Percentiles rank a stretch among this genome's conserved stretches.
These are phyloP conservation scores for Standfussiana lucernea DNA, from an alignment of 2,888 invertebrate genomes.

Conservation along the genomic window DNA sequence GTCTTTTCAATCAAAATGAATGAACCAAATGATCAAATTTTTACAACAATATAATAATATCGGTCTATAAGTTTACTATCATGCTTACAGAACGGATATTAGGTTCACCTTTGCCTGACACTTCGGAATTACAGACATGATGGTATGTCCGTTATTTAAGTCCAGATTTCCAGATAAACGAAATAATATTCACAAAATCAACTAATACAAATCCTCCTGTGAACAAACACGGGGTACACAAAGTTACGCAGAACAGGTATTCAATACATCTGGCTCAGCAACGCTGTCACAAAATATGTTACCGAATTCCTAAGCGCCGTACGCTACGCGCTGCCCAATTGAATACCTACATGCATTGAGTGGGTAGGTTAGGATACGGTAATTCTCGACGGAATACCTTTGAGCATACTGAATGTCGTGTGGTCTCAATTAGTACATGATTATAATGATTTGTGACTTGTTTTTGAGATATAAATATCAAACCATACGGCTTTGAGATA, in stretches of 20 bases:
- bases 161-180: too few relatives aligned
- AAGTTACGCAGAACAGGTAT: constrained; percentile 38
- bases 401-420: constrained; percentile 17
- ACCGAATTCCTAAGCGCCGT: constrained; percentile 46
- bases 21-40: not conserved
- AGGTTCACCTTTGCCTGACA: too few relatives aligned
- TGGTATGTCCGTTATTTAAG: too few relatives aligned
- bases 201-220: not conserved
- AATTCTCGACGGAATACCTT: constrained; percentile 33
- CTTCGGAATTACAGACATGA: too few relatives aligned
- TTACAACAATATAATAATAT: not conserved
- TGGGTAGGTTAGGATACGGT: constrained; percentile 27
- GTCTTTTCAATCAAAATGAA: not conserved
- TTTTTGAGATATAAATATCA: not conserved
- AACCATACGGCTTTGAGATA: too few relatives aligned
- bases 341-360: constrained; percentile 48
- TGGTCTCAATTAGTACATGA: constrained; percentile 3
- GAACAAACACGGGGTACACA: not conserved
- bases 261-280: constrained; percentile 44
- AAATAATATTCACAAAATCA: too few relatives aligned
- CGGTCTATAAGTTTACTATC: not conserved
- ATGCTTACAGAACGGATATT: too few relatives aligned
- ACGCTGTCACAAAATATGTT: constrained; percentile 66
- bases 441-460: constrained; percentile 3
- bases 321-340: constrained; percentile 48